Conservation (phyloP, 2,797 vertebrate genomes). For the Philypnodon macrostomus region DNA sequence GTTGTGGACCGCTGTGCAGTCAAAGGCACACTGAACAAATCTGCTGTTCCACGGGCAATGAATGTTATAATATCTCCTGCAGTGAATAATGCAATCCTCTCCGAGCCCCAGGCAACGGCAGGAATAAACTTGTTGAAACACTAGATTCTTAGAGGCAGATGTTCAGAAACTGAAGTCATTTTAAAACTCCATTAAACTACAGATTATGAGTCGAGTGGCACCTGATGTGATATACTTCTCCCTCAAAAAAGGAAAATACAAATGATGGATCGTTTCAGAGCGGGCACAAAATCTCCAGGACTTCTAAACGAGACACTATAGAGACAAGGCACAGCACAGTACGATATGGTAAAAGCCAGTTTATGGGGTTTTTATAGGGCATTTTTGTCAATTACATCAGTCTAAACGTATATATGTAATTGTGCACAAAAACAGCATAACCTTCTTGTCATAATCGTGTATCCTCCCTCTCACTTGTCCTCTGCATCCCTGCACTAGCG, state of each 20-base stretch:
- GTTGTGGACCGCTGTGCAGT: slow-evolving; percentile 73
- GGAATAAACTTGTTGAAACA: slow-evolving; percentile 62
- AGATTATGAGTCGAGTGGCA: slow-evolving; percentile 27
- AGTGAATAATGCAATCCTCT: slow-evolving; percentile 68
- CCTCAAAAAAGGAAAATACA: slow-evolving; percentile 30
- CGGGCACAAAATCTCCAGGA: not conserved
- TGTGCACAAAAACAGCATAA: slow-evolving; percentile 14
- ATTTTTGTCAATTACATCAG: slow-evolving; percentile 18
- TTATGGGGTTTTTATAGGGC: slow-evolving; percentile 22
- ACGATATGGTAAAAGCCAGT: slow-evolving; percentile 11
- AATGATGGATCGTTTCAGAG: slow-evolving; percentile 31
- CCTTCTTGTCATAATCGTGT: slow-evolving; percentile 12
- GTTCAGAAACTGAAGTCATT: slow-evolving; percentile 55
- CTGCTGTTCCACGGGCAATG: slow-evolving; percentile 64
- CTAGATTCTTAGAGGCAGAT: slow-evolving; percentile 59
- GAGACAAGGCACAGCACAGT: slow-evolving; percentile 1
- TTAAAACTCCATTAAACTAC: slow-evolving; percentile 55
- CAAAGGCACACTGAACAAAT: slow-evolving; percentile 71
- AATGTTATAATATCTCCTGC: slow-evolving; percentile 67
- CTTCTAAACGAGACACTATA: slow-evolving; percentile 17
- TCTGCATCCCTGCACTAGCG: slow-evolving; percentile 34
- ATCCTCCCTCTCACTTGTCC: slow-evolving; percentile 32
- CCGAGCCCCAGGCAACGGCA: slow-evolving; percentile 50
- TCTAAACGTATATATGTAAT: slow-evolving; percentile 8
- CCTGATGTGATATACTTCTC: slow-evolving; percentile 33